phyloP scores from a whole-genome alignment of 2,888 invertebrate genomes.

The Cerceris ruficornis region DNA sequence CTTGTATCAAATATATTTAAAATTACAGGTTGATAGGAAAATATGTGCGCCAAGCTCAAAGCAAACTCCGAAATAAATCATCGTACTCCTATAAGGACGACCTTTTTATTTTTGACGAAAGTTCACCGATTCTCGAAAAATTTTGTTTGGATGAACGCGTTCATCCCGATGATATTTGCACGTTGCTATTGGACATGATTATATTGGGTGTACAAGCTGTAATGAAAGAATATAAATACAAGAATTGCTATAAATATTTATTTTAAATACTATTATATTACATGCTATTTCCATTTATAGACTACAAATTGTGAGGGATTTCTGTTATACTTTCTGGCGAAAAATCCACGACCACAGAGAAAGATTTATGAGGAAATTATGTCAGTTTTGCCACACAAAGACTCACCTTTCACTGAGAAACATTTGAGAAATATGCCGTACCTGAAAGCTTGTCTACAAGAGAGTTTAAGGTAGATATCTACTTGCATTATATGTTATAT shows the following conservation, averaged over 20 bases:
- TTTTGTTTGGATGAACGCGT: conserved; percentile 84
- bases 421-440: conserved; percentile 81
- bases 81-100: conserved; percentile 34
- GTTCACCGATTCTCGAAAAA: conserved; percentile 82
- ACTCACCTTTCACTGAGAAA: conserved; percentile 73
- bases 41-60: conserved; percentile 83
- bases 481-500: background rate
- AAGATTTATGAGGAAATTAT: conserved; percentile 85
- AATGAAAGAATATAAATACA: conserved; percentile 31
- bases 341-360: conserved; percentile 85
- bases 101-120: conserved; percentile 49
- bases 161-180: conserved; percentile 85
- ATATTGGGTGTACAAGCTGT: conserved; percentile 87
- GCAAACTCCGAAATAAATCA: conserved; percentile 74
- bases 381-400: conserved; percentile 72
- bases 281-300: conserved; percentile 74
- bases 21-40: conserved; percentile 84
- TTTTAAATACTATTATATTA: background rate
- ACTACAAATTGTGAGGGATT: conserved; percentile 85
- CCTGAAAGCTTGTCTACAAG: conserved; percentile 86
- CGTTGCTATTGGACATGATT: conserved; percentile 86
- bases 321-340: conserved; percentile 86
- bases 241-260: background rate
- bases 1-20: background rate
- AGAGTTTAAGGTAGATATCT: conserved; percentile 85